Conservation (phyloP, 2,113 vertebrate genomes). For the Dasyornis broadbenti region DNA sequence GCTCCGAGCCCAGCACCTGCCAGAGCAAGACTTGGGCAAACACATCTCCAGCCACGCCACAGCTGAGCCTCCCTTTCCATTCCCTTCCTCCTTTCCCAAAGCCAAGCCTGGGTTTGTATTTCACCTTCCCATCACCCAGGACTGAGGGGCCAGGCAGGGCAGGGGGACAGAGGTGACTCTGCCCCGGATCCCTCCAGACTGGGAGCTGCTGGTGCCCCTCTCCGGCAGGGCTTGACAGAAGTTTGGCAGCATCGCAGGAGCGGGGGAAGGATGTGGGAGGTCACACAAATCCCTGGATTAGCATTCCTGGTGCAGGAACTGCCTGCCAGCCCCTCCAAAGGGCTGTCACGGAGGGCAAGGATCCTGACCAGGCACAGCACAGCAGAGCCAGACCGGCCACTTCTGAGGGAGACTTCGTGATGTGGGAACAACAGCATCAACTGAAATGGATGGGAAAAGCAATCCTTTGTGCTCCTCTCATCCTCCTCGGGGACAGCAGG, state of each 20-base stretch:
- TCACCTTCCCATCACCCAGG: neutral
- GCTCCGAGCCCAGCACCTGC: neutral
- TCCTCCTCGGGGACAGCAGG: neutral
- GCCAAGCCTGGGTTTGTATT: neutral
- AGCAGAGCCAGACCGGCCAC: neutral
- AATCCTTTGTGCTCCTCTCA: neutral
- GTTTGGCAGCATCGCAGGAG: neutral
- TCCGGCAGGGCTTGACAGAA: neutral
- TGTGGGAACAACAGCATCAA: neutral
- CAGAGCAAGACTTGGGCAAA: neutral
- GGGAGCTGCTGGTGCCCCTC: neutral
- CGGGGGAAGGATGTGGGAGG: neutral
- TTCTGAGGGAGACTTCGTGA: neutral
- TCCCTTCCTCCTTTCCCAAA: neutral
- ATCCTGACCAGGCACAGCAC: neutral
- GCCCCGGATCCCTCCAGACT: neutral
- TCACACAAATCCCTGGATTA: neutral
- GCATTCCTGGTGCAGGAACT: neutral
- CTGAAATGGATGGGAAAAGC: neutral
- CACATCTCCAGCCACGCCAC: neutral
- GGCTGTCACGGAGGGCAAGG: neutral
- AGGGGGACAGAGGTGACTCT: neutral
- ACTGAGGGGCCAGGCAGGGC: neutral
- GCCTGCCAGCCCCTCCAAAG: neutral
- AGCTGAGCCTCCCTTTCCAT: neutral